Conservation (phyloP, 92 coral and sea anemone species). For the Phymanthus crucifer region DNA sequence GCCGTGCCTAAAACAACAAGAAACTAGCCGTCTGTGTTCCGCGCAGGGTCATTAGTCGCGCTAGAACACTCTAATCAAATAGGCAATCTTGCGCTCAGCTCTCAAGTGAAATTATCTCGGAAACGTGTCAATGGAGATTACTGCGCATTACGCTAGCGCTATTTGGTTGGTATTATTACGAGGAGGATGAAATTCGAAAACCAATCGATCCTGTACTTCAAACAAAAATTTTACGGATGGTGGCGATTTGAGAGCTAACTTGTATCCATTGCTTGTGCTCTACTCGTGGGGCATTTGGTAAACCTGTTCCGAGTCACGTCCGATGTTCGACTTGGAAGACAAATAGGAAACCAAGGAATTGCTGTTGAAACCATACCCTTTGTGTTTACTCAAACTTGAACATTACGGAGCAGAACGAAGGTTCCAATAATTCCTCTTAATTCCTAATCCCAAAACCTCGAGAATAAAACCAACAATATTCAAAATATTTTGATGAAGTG, state of each 20-base stretch:
- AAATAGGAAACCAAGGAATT: background rate
- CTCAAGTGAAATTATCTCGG: constrained; percentile 22
- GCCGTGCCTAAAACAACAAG: constrained; percentile 16
- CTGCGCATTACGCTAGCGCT: background rate
- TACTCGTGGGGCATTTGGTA: background rate
- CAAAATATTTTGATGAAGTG: background rate
- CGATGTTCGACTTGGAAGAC: background rate
- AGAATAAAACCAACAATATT: background rate
- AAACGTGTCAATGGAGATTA: background rate
- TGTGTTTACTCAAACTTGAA: background rate
- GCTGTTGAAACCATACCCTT: background rate
- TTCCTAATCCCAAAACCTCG: background rate
- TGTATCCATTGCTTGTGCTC: background rate
- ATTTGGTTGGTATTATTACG: background rate
- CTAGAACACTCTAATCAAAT: constrained; percentile 21
- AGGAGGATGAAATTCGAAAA: background rate
- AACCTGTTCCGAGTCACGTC: background rate
- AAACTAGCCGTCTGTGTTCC: background rate
- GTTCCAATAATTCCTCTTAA: background rate
- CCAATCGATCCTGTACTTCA: background rate
- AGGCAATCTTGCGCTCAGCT: background rate
- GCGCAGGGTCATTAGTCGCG: constrained; percentile 14
- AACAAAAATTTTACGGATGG: background rate
- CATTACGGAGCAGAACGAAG: background rate
- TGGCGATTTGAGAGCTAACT: background rate